phyloP scores from a whole-genome alignment of 2,113 vertebrate species.

The Macrotis lagotis region DNA sequence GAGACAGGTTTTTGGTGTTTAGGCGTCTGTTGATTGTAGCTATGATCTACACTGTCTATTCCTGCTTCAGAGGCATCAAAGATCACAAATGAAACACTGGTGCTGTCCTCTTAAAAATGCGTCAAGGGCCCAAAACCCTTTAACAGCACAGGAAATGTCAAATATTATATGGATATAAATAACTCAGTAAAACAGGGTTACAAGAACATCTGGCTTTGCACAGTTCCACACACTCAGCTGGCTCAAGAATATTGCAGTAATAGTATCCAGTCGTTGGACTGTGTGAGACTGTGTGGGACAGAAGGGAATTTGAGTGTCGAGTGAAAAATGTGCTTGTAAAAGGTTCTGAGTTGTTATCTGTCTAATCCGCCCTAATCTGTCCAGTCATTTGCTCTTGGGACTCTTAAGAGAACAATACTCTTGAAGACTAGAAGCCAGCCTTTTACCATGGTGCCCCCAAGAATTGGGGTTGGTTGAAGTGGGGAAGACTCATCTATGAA shows the following conservation, averaged over 20 bases:
- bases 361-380: slow-evolving; percentile 64
- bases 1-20: slow-evolving; percentile 51
- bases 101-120: slow-evolving; percentile 56
- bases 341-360: slow-evolving; percentile 76
- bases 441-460: slow-evolving; percentile 42
- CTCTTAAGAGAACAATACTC: slow-evolving; percentile 60
- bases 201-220: slow-evolving; percentile 79
- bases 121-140: slow-evolving; percentile 73
- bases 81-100: slow-evolving; percentile 61
- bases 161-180: slow-evolving; percentile 80
- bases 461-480: slow-evolving; percentile 47
- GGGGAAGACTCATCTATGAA: slow-evolving; percentile 61
- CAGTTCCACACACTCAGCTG: slow-evolving; percentile 57
- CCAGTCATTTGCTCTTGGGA: slow-evolving; percentile 76
- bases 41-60: slow-evolving; percentile 32
- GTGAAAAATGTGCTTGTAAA: slow-evolving; percentile 72
- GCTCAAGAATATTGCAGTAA: slow-evolving; percentile 62
- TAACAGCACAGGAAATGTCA: slow-evolving; percentile 80
- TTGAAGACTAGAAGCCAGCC: slow-evolving; percentile 40
- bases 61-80: slow-evolving; percentile 64
- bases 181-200: slow-evolving; percentile 73
- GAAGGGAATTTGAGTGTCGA: slow-evolving; percentile 76
- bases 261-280: slow-evolving; percentile 52
- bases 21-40: slow-evolving; percentile 66
- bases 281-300: slow-evolving; percentile 64